Percentiles rank a stretch among this genome's conserved stretches.
Conservation (phyloP, 2,888 invertebrate species). For the Conistra vaccinii region DNA sequence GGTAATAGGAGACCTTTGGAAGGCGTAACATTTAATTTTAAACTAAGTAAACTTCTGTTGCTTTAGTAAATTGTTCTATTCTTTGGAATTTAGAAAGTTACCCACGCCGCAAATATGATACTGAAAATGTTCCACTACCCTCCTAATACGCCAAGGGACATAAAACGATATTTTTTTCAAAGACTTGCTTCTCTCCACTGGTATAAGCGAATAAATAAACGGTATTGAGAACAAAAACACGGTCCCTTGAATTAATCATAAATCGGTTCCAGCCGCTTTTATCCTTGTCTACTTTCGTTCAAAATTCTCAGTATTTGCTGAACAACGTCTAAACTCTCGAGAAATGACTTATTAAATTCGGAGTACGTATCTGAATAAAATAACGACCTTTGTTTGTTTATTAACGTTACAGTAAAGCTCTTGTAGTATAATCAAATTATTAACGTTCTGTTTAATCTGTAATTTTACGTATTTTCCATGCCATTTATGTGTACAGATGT, state of each 20-base stretch:
- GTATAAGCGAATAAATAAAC: slow-evolving; percentile 26
- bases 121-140: neutral
- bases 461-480: neutral
- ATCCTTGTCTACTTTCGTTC: slow-evolving; percentile 19
- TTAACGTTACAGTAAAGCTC: slow-evolving; percentile 24
- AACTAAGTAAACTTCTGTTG: neutral
- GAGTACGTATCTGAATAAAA: slow-evolving; percentile 15
- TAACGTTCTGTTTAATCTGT: slow-evolving; percentile 13
- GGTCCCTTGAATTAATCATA: slow-evolving; percentile 51
- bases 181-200: too few relatives aligned
- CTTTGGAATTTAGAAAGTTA: neutral
- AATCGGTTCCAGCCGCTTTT: slow-evolving; percentile 15
- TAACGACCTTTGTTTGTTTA: slow-evolving; percentile 30
- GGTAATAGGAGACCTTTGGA: neutral
- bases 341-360: slow-evolving; percentile 33
- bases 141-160: slow-evolving; percentile 10
- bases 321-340: slow-evolving; percentile 22
- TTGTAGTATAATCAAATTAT: slow-evolving; percentile 9
- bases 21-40: slow-evolving; percentile 1
- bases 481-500: neutral
- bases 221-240: slow-evolving; percentile 22
- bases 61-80: neutral
- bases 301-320: slow-evolving; percentile 23
- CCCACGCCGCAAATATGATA: neutral
- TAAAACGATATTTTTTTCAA: neutral